phyloP scores from a whole-genome alignment of 2,888 invertebrate genomes.

The Celastrina argiolus region DNA sequence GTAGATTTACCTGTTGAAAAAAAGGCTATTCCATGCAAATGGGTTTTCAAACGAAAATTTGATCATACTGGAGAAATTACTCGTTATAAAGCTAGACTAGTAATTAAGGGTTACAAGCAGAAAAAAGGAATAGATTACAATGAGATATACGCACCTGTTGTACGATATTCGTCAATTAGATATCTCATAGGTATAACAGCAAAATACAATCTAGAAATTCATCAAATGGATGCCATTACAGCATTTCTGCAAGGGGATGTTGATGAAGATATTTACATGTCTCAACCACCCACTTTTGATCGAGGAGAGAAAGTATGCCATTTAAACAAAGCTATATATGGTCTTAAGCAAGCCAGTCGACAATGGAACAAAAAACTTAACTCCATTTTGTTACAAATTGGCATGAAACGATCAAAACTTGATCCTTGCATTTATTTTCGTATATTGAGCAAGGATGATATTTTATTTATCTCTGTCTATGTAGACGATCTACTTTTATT shows the following conservation, averaged over 20 bases:
- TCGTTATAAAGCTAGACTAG: conserved; percentile 32
- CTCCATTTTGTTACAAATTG: conserved; percentile 32
- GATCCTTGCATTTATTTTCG: conserved; percentile 38
- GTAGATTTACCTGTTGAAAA: conserved; percentile 29
- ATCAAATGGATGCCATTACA: conserved; percentile 33
- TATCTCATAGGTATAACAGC: conserved; percentile 29
- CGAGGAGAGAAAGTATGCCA: conserved; percentile 28
- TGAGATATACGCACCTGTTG: conserved; percentile 30
- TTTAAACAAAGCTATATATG: conserved; percentile 32
- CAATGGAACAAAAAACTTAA: conserved; percentile 36
- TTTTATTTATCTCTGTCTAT: conserved; percentile 35
- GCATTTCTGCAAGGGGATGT: conserved; percentile 34
- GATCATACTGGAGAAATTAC: too few species aligned
- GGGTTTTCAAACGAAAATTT: too few species aligned
- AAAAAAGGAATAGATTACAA: conserved; percentile 28
- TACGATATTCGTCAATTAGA: conserved; percentile 28
- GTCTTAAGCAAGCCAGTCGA: conserved; percentile 33
- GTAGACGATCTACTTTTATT: conserved; percentile 33
- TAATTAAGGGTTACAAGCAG: conserved; percentile 29
- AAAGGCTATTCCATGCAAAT: too few species aligned
- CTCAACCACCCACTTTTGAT: conserved; percentile 27
- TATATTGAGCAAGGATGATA: conserved; percentile 29
- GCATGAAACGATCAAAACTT: conserved; percentile 31
- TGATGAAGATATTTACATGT: conserved; percentile 32
- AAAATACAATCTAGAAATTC: conserved; percentile 30